phyloP scores from a whole-genome alignment of 1,140 invertebrate genomes.

The Chelonus insularis region DNA sequence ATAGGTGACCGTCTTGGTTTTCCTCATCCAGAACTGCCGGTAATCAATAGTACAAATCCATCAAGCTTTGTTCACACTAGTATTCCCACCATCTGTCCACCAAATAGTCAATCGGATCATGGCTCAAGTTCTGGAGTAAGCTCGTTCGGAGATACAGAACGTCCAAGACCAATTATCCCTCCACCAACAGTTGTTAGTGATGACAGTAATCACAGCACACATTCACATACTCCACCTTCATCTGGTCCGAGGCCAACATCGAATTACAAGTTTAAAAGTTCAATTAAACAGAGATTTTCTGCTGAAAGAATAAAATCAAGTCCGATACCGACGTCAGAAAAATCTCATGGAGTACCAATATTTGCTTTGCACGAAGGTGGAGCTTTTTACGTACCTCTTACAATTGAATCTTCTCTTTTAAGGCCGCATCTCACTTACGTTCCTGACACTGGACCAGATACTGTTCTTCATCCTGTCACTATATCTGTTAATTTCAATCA shows the following conservation, averaged over 20 bases:
- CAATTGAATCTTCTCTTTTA: conserved; percentile 78
- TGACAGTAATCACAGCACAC: conserved; percentile 56
- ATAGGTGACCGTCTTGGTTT: conserved; percentile 62
- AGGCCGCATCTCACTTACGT: conserved; percentile 69
- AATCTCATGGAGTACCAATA: conserved; percentile 67
- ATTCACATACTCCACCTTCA: conserved; percentile 41
- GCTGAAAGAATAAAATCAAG: conserved; percentile 57
- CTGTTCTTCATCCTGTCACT: conserved; percentile 84
- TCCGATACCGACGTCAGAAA: conserved; percentile 44
- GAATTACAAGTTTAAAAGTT: conserved; percentile 92
- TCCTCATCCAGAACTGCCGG: conserved; percentile 58
- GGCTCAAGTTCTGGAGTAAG: conserved; percentile 54
- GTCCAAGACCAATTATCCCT: conserved; percentile 41
- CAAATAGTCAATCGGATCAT: conserved; percentile 53
- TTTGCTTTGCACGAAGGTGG: conserved; percentile 83
- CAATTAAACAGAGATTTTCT: conserved; percentile 85
- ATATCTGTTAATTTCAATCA: conserved; percentile 83
- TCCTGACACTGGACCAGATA: conserved; percentile 62
- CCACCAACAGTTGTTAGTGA: conserved; percentile 45
- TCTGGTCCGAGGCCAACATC: conserved; percentile 50
- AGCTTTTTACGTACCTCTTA: conserved; percentile 88
- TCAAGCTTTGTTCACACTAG: conserved; percentile 49
- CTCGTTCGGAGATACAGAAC: conserved; percentile 51
- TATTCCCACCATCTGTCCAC: conserved; percentile 50
- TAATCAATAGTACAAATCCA: conserved; percentile 53